These are phyloP conservation scores for Drosophila tsacasi DNA, from an alignment of 1,140 invertebrate species.

Conservation along the genomic window DNA sequence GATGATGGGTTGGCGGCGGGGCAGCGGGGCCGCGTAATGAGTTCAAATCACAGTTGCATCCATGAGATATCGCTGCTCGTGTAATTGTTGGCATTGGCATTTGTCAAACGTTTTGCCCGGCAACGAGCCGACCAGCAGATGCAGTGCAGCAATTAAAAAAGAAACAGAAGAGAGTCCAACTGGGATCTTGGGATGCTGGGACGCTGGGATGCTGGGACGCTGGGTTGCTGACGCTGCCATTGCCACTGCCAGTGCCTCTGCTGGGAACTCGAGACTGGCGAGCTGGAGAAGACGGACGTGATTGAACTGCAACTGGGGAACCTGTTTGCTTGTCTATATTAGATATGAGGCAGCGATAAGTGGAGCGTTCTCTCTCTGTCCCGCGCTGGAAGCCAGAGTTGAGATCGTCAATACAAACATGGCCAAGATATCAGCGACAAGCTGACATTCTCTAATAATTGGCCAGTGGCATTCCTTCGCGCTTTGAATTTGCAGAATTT, in stretches of 20 bases:
- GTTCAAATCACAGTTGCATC: slow-evolving; percentile 66
- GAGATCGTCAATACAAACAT: slow-evolving; percentile 83
- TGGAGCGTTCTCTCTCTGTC: slow-evolving; percentile 68
- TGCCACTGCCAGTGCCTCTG: slow-evolving; percentile 6
- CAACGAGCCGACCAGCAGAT: slow-evolving; percentile 48
- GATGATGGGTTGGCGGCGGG: slow-evolving; percentile 34
- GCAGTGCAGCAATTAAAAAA: slow-evolving; percentile 81
- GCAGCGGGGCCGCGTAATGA: slow-evolving; percentile 64
- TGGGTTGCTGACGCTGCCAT: slow-evolving; percentile 11
- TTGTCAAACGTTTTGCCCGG: slow-evolving; percentile 76
- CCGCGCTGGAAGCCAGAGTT: slow-evolving; percentile 52
- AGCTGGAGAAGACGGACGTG: slow-evolving; percentile 56
- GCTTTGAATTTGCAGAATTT: slow-evolving; percentile 83
- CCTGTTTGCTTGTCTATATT: slow-evolving; percentile 83
- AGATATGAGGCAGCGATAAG: slow-evolving; percentile 83
- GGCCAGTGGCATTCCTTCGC: slow-evolving; percentile 83
- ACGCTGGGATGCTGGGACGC: slow-evolving; percentile 32
- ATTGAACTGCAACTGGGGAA: slow-evolving; percentile 78
- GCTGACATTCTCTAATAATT: slow-evolving; percentile 83
- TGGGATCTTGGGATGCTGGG: slow-evolving; percentile 42
- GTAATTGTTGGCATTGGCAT: slow-evolving; percentile 82
- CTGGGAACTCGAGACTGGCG: slow-evolving; percentile 42
- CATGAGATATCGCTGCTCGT: slow-evolving; percentile 67
- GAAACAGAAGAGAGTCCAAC: slow-evolving; percentile 38
- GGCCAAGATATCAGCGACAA: slow-evolving; percentile 82